Conservation (phyloP, 2,113 vertebrate genomes). For the Ptyas mucosa region DNA sequence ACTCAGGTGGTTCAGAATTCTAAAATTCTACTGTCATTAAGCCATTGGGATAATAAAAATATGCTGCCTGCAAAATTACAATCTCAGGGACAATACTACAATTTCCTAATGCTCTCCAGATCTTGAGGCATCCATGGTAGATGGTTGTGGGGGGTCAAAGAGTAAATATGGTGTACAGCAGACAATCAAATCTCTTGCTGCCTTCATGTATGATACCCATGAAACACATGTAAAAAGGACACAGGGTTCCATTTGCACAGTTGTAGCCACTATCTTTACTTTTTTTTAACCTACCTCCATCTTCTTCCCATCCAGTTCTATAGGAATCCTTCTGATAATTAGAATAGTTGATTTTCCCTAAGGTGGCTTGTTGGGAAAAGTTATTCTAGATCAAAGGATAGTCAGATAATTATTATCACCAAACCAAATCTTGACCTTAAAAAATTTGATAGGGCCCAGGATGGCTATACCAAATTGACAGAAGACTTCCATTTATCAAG, state of each 20-base stretch:
- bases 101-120: not conserved
- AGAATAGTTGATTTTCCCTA: not conserved
- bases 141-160: not conserved
- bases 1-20: not conserved
- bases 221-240: not conserved
- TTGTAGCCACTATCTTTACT: not conserved
- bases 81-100: not conserved
- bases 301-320: not conserved
- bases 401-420: not conserved
- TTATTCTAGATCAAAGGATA: not conserved
- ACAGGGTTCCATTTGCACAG: not conserved
- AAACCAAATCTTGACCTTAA: not conserved
- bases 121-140: not conserved
- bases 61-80: not conserved
- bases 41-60: not conserved
- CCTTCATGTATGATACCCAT: not conserved
- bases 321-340: not conserved
- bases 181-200: not conserved
- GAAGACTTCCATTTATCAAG: not conserved
- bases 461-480: not conserved
- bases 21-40: not conserved
- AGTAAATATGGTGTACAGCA: not conserved
- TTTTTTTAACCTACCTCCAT: not conserved
- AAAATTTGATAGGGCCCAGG: not conserved
- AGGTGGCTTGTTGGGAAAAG: not conserved